Evolutionary conservation across 2,888 invertebrate species (phyloP), one percentile per base, ranked within the genome.

Genomic region (Drosophila neutralis): DNA sequence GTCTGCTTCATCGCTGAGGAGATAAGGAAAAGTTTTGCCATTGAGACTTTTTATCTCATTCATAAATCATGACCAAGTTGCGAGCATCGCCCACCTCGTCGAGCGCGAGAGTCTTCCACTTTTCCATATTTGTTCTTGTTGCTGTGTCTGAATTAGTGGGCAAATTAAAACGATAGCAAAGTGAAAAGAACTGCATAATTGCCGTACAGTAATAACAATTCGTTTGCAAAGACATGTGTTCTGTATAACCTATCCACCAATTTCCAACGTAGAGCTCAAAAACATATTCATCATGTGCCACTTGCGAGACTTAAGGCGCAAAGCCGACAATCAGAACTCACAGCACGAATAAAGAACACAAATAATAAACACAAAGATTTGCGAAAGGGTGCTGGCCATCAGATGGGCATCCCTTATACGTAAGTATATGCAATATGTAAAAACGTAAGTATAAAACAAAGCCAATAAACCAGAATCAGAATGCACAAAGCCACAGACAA

Each of bases 61-160:
- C 87, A 85, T 84, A 85, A 83, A 87, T 87, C 87, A 82, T 69
- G 69, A 57, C 38, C 78, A 71, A 83, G 78, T 87, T 81, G 58
- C 31, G 57, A 59, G 27, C 52, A 33, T 15, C 35, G 27, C 36
- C 54, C 11, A 15, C 29, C 11, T 1, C 49, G 6, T 29, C 27
- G n/a, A 48, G 13, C 33, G 58, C 64, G 42, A 54, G 33, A 49
- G 52, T 66, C 59, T 77, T 78, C 63, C 85, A 66, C 76, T 76
- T 82, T 33, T 10, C 33, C 33, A 33, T 15, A 21, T 45, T 21
- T 15, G 11, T 27, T 11, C 24, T 5, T 18, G 18, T 5, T 4
- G 24, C 18, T 31, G 7, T 45, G 4, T 21, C 13, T 6, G 21
- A 45, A 15, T 21, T 42, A 13, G 13, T 21, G 45, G 13, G 13